A percentile compares a stretch with the other conserved stretches of the same genome.
These are phyloP conservation scores for Rhizoglyphus robini DNA, from an alignment of 1,140 invertebrate species.

Conservation along the genomic window DNA sequence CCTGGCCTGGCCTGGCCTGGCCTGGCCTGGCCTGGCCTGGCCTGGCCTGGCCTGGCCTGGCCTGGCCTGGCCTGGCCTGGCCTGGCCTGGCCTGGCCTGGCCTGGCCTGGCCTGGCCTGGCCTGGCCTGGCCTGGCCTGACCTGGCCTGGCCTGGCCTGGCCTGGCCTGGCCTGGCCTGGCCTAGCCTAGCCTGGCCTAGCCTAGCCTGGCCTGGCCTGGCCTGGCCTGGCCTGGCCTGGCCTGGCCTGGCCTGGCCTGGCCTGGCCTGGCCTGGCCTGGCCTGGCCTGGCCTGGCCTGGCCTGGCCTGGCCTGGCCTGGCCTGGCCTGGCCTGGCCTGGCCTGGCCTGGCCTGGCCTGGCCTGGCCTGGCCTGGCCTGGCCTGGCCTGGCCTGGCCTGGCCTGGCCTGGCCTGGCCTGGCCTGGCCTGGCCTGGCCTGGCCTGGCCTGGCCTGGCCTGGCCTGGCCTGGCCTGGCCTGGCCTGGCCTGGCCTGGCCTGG, in stretches of 20 bases:
- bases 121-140: constrained; percentile 25
- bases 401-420: constrained; percentile 28
- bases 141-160: constrained; percentile 28
- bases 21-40: constrained; percentile 23
- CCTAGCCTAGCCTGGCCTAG: constrained; percentile 23
- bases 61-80: constrained; percentile 27
- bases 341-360: constrained; percentile 28
- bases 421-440: constrained; percentile 26
- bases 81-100: constrained; percentile 27
- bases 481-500: constrained; percentile 25
- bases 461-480: constrained; percentile 26
- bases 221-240: constrained; percentile 27
- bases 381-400: constrained; percentile 24
- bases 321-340: constrained; percentile 28
- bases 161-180: constrained; percentile 26
- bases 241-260: constrained; percentile 27
- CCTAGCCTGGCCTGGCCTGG: constrained; percentile 26
- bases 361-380: constrained; percentile 26
- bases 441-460: constrained; percentile 23
- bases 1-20: constrained; percentile 27
- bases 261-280: constrained; percentile 28
- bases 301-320: constrained; percentile 28
- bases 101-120: constrained; percentile 25
- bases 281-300: constrained; percentile 27
- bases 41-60: constrained; percentile 22